Base-by-base conservation (phyloP, 2,888 invertebrate genomes). In the Pseudoips prasinana region DNA sequence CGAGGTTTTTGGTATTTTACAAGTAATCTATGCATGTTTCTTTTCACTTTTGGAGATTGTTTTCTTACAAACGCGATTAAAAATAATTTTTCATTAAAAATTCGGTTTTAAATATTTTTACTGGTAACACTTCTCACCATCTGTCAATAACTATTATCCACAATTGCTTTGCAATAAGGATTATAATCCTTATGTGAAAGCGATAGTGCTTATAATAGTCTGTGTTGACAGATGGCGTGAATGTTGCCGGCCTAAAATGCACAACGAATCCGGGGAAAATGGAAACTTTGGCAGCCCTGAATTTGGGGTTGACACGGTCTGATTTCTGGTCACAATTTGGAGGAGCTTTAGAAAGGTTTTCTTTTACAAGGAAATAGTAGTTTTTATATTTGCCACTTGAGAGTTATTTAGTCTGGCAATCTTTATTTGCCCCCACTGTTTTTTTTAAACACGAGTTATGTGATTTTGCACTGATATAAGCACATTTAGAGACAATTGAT, bases 241-340 rank as follows among this genome's bases (percentile, higher is more conserved):
- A 38, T 37, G 9, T 47, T 40, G 49, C 45, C 42, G 47, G 42
- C 38, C 14, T 52, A 33, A 39, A 49, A 35, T 39, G 46, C 10
- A 38, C 46, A 7, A 39, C 43, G 24, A 60, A 62, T 39, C 58
- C 59, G 33, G 63, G 62, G 30, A 42, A 40, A 32, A 48, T 63
- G 44, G 63, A 66, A 54, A 44, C 57, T 10, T 27, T 63, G 42
- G 63, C 55, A 10, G 66, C 64, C 33, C 49, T 40, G 39, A 66
- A 64, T 35, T 49, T 66, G 33, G 70, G 68, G 19, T 46, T 64
- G 40, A 38, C 66, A 27, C 58, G 59, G 9, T 62, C 56, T 22
- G 45, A 45, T 33, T 58, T 67, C 9, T 64, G 64, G 59, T 35
- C 48, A 34, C 50, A 56, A 10, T 65, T 58, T 34, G 58, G 64